Conservation (phyloP, 2,797 vertebrate species). For the Morus bassanus region DNA sequence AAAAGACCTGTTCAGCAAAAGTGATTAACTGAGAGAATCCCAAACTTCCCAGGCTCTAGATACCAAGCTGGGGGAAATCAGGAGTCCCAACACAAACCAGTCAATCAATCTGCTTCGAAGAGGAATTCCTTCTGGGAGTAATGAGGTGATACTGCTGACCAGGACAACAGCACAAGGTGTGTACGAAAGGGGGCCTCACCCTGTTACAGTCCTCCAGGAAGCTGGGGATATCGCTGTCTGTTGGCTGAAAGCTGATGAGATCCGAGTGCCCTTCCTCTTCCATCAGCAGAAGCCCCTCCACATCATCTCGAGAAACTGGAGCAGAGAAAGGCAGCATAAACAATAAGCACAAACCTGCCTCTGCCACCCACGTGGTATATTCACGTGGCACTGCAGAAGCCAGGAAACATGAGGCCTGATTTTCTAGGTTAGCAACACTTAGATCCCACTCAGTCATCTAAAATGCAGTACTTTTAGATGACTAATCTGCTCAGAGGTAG, state of each 20-base stretch:
- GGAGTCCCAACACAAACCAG: not conserved
- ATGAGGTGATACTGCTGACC: not conserved
- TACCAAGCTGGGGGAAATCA: not conserved
- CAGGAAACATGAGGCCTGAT: conserved; percentile 18
- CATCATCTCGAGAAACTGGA: conserved; percentile 85
- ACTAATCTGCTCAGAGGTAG: conserved; percentile 54
- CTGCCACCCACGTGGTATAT: not conserved
- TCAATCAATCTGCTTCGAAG: not conserved
- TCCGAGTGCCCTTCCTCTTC: conserved; percentile 95
- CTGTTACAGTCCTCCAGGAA: conserved; percentile 97
- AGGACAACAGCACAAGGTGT: conserved; percentile 75
- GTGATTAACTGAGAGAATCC: not conserved
- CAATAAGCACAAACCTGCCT: not conserved
- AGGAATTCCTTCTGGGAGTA: not conserved
- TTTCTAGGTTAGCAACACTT: conserved; percentile 56
- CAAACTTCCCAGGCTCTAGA: not conserved
- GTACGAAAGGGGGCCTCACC: conserved; percentile 69
- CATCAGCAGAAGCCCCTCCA: conserved; percentile 87
- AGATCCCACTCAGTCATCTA: conserved; percentile 59
- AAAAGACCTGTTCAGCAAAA: not conserved
- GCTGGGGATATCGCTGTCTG: conserved; percentile 96
- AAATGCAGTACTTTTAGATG: conserved; percentile 61
- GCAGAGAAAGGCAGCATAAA: not conserved
- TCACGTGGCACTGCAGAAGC: conserved; percentile 16
- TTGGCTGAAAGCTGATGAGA: conserved; percentile 95